Conservation (phyloP, 1,140 invertebrate species). For the Melipona quadrifasciata region DNA sequence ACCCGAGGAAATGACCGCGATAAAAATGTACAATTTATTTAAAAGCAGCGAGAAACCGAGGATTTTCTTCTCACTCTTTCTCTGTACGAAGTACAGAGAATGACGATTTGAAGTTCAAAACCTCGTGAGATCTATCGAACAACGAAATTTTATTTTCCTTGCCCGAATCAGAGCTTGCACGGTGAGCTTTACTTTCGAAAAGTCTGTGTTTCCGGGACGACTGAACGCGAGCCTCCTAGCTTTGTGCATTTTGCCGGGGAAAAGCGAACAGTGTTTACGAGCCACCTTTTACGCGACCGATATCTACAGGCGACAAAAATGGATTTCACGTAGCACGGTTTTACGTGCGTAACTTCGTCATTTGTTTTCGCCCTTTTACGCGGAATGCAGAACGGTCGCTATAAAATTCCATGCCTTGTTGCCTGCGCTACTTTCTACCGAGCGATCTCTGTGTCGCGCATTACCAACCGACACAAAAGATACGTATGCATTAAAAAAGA, state of each 20-base stretch:
- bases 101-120: background rate
- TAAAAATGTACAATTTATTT: no score
- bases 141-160: background rate
- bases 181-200: background rate
- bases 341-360: background rate
- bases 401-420: slow-evolving; percentile 11
- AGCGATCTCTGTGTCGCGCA: background rate
- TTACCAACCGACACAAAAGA: background rate
- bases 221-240: background rate
- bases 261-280: slow-evolving; percentile 13
- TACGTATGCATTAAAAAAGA: background rate
- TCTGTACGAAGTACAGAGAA: background rate
- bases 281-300: background rate
- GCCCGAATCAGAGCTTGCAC: background rate
- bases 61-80: background rate
- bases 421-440: background rate
- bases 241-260: background rate
- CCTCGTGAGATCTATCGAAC: background rate
- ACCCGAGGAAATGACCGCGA: no score
- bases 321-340: slow-evolving; percentile 3
- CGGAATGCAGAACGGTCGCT: background rate
- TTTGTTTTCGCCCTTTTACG: slow-evolving; percentile 1
- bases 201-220: background rate
- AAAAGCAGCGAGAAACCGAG: no score
- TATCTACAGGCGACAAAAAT: slow-evolving; percentile 18